phyloP scores from a whole-genome alignment of 2,888 invertebrate species.

The Diplazon laetatorius region DNA sequence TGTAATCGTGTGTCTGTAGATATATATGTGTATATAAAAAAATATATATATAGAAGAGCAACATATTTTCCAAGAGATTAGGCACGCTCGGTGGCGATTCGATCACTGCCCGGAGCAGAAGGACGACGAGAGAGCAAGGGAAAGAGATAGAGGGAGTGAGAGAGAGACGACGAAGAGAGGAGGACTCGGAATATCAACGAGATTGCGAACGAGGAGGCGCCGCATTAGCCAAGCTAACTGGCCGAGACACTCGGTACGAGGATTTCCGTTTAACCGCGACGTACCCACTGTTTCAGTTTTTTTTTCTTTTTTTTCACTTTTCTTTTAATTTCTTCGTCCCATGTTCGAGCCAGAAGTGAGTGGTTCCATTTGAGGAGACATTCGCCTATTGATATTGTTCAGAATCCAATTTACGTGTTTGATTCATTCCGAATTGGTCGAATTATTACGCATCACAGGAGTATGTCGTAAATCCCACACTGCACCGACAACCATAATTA shows the following conservation, averaged over 20 bases:
- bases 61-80: constrained; percentile 66
- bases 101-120: constrained; percentile 63
- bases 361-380: neutral
- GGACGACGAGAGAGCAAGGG: neutral
- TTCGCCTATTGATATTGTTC: too few species aligned
- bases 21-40: neutral
- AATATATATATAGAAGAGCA: neutral
- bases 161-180: neutral
- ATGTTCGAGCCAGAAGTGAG: neutral
- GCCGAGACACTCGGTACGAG: constrained; percentile 69
- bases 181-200: constrained; percentile 72
- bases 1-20: too few species aligned
- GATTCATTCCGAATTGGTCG: too few species aligned
- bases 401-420: too few species aligned
- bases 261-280: constrained; percentile 59
- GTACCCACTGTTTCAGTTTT: constrained; percentile 19
- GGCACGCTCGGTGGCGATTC: constrained; percentile 68
- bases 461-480: too few species aligned
- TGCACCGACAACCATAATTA: too few species aligned
- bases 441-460: too few species aligned
- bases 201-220: constrained; percentile 47
- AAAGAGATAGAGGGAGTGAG: too few species aligned
- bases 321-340: neutral
- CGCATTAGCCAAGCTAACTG: constrained; percentile 73
- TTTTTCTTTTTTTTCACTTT: neutral